A percentile compares a stretch with the other conserved stretches of the same genome.
These are phyloP conservation scores for Limosa lapponica DNA, from an alignment of 2,797 vertebrate genomes.

Conservation along the genomic window DNA sequence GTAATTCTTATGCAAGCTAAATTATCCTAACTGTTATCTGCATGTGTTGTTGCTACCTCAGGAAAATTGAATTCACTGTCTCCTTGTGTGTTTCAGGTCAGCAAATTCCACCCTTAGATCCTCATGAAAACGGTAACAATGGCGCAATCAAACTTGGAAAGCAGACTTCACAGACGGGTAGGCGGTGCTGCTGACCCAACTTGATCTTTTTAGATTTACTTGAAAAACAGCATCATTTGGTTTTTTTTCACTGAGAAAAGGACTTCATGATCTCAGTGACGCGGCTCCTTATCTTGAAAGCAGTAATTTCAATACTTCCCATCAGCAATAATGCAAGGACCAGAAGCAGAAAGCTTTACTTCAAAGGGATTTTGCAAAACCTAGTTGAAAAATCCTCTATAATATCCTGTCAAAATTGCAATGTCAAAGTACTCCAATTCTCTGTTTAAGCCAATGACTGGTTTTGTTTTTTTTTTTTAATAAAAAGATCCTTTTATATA, in stretches of 20 bases:
- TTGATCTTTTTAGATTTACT: constrained; percentile 15
- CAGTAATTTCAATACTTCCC: not conserved
- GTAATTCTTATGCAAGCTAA: not conserved
- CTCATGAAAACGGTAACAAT: constrained; percentile 87
- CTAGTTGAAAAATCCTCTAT: constrained; percentile 29
- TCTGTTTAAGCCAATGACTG: constrained; percentile 33
- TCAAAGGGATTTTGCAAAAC: constrained; percentile 53
- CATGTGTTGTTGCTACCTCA: not conserved
- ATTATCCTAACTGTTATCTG: not conserved
- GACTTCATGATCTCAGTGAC: constrained; percentile 6
- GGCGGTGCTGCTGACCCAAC: constrained; percentile 90
- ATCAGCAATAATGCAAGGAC: constrained; percentile 21
- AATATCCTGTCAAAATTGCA: constrained; percentile 50
- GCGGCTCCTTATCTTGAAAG: constrained; percentile 32
- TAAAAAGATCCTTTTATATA: constrained; percentile 20
- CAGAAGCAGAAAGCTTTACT: constrained; percentile 30
- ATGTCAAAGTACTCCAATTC: not conserved
- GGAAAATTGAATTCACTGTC: not conserved
- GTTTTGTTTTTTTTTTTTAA: not conserved
- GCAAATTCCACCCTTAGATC: constrained; percentile 93
- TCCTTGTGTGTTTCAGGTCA: constrained; percentile 83
- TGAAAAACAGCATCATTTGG: constrained; percentile 48
- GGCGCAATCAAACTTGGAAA: constrained; percentile 90
- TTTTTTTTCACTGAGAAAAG: constrained; percentile 21
- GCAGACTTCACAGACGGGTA: constrained; percentile 76